phyloP scores from a whole-genome alignment of 2,113 vertebrate genomes.

The Nerophis ophidion region DNA sequence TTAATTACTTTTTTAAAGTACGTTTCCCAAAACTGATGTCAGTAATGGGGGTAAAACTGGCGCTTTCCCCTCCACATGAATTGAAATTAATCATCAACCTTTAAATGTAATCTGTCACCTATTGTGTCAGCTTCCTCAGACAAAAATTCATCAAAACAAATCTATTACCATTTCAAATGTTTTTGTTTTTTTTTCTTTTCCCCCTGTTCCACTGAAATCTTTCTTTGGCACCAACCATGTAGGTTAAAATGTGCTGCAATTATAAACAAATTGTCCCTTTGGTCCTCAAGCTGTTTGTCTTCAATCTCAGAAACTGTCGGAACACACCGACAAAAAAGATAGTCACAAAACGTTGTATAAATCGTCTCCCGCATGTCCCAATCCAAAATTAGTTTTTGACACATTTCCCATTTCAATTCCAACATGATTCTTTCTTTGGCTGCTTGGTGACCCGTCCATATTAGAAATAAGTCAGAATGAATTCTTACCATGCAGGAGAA shows the following conservation, averaged over 20 bases:
- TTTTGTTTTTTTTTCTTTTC: not conserved
- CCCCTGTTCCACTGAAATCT: not conserved
- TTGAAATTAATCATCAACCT: constrained; percentile 38
- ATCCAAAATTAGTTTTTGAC: too few species aligned
- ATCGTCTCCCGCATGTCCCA: too few species aligned
- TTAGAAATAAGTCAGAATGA: too few species aligned
- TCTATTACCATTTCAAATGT: constrained; percentile 4
- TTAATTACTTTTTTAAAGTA: too few species aligned
- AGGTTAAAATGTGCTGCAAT: constrained; percentile 1
- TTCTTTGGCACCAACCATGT: not conserved
- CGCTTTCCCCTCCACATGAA: not conserved
- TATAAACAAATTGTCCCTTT: not conserved
- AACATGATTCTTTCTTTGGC: too few species aligned
- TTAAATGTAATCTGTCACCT: constrained; percentile 36
- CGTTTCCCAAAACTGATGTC: not conserved
- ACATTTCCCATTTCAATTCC: too few species aligned
- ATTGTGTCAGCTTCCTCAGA: constrained; percentile 21
- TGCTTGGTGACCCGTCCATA: too few species aligned
- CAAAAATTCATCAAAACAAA: constrained; percentile 1
- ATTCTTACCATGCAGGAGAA: too few species aligned
- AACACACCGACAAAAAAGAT: not conserved
- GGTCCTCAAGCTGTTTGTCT: not conserved
- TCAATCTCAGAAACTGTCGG: not conserved
- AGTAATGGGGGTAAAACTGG: not conserved
- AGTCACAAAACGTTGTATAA: too few species aligned